Percentiles rank a stretch among this genome's conserved stretches.
Evolutionary conservation across 2,888 invertebrate genomes (phyloP).

Genomic region (Acanthosoma haemorrhoidale): DNA sequence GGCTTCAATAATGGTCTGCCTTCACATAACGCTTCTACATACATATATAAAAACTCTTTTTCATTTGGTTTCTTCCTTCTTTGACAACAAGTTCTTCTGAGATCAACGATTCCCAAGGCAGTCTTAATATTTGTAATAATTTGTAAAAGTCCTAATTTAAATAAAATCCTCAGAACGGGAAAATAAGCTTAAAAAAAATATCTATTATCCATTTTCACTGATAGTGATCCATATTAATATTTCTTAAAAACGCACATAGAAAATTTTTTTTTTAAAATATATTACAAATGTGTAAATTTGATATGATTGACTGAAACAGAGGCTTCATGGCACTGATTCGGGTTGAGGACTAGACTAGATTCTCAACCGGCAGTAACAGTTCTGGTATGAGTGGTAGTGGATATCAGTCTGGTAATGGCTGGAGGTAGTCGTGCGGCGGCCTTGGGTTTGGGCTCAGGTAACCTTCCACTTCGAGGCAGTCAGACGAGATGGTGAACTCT

Average conservation of each 20-base stretch:
- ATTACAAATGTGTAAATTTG: neutral
- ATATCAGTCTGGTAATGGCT: conserved; percentile 50
- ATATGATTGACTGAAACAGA: neutral
- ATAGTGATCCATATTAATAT: neutral
- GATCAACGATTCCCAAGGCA: neutral
- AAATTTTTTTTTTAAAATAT: neutral
- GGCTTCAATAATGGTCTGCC: neutral
- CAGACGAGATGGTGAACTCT: conserved; percentile 32
- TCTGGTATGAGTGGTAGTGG: neutral
- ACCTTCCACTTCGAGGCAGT: conserved; percentile 55
- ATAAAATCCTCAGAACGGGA: neutral
- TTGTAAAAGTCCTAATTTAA: neutral
- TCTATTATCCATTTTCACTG: neutral
- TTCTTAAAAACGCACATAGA: neutral
- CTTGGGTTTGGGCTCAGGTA: conserved; percentile 57
- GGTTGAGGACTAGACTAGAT: neutral
- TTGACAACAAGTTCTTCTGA: neutral
- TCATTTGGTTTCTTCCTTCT: too few species aligned
- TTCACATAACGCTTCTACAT: neutral
- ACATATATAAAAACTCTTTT: too few species aligned
- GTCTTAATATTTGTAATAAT: neutral
- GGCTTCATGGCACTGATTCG: neutral
- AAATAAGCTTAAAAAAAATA: too few species aligned
- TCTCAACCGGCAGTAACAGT: conserved; percentile 14
- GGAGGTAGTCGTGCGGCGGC: conserved; percentile 54